Percentiles rank a stretch among this genome's conserved stretches.
phyloP scores from a whole-genome alignment of 2,113 vertebrate species.

The Cephalopterus ornatus region DNA sequence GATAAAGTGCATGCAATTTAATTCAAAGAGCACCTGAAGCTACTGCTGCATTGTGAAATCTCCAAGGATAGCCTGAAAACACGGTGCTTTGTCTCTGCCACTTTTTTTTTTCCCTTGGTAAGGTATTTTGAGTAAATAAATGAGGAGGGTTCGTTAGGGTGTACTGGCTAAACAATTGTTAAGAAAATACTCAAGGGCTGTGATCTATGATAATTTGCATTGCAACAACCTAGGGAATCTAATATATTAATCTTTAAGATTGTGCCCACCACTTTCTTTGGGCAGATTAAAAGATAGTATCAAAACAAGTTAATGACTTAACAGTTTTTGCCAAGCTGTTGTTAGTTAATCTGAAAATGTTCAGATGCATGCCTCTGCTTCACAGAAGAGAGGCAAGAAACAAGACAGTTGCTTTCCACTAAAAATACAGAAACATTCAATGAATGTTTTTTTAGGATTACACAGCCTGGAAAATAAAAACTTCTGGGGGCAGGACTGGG shows the following conservation, averaged over 20 bases:
- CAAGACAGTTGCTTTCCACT: not conserved
- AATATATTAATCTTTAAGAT: not conserved
- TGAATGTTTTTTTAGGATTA: not conserved
- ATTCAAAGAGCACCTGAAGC: not conserved
- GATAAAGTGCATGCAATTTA: not conserved
- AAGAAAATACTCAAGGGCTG: not conserved
- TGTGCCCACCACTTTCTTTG: not conserved
- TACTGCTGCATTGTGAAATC: not conserved
- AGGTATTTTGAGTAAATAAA: slow-evolving; percentile 6
- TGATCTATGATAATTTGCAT: not conserved
- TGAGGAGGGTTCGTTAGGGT: not conserved
- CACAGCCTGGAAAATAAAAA: not conserved
- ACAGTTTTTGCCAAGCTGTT: not conserved
- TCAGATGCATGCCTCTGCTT: not conserved
- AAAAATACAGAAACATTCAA: not conserved
- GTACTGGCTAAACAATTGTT: not conserved
- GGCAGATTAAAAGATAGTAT: not conserved
- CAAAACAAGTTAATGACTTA: not conserved
- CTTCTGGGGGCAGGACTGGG: fast-evolving
- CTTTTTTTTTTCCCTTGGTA: not conserved
- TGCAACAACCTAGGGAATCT: not conserved
- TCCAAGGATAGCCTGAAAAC: not conserved
- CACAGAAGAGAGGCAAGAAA: not conserved
- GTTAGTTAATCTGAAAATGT: not conserved
- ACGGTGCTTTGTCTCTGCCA: not conserved